Percentiles rank a stretch among this genome's conserved stretches.
These are phyloP conservation scores for Toxostoma redivivum DNA, from an alignment of 2,113 vertebrate species.

Conservation along the genomic window DNA sequence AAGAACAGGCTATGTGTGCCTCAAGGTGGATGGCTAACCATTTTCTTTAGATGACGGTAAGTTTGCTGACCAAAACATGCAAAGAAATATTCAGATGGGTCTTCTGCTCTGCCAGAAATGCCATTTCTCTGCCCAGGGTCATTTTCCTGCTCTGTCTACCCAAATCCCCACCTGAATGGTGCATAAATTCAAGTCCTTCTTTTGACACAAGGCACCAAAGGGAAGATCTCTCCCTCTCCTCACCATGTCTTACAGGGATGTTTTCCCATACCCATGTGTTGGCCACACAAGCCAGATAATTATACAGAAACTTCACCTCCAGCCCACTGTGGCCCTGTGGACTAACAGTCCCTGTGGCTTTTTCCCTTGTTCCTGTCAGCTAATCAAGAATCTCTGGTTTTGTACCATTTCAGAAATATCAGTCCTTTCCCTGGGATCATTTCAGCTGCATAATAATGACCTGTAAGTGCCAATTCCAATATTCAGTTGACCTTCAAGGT, in stretches of 20 bases:
- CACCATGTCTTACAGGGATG: neutral
- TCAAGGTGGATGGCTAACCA: neutral
- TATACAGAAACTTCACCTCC: neutral
- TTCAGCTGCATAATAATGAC: slow-evolving; percentile 7
- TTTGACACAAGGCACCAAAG: neutral
- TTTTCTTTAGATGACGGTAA: neutral
- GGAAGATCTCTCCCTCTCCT: neutral
- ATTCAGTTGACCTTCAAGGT: slow-evolving; percentile 62
- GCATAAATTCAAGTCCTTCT: neutral
- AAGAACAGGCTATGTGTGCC: neutral
- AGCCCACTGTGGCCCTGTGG: neutral
- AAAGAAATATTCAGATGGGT: neutral
- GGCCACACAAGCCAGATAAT: neutral
- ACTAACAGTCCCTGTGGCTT: neutral
- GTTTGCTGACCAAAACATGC: neutral
- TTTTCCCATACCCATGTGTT: neutral
- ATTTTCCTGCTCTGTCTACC: neutral
- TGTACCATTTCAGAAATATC: neutral
- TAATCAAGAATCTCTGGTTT: neutral
- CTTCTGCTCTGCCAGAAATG: neutral
- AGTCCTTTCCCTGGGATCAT: neutral
- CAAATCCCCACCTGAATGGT: neutral
- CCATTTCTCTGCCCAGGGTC: neutral
- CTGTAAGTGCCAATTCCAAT: slow-evolving; percentile 13
- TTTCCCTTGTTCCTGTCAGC: neutral